These are phyloP conservation scores for Lordiphosa mommai DNA, from an alignment of 1,140 invertebrate genomes.

Conservation along the genomic window DNA sequence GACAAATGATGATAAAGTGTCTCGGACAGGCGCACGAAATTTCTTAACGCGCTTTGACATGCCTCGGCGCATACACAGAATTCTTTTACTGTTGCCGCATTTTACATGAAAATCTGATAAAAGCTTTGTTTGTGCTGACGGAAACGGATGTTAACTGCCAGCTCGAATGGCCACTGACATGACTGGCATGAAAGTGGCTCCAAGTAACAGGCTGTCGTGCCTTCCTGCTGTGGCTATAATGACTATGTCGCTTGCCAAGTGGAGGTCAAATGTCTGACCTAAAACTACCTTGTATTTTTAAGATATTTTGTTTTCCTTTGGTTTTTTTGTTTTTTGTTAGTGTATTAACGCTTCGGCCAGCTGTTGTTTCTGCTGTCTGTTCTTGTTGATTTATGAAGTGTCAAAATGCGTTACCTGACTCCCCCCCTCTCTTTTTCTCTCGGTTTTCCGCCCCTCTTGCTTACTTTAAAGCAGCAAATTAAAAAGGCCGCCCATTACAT, in stretches of 20 bases:
- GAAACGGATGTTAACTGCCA: conserved; percentile 73
- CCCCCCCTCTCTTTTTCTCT: neutral
- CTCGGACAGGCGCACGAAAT: conserved; percentile 38
- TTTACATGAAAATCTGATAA: conserved; percentile 68
- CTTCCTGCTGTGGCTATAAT: neutral
- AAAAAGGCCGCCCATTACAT: conserved; percentile 54
- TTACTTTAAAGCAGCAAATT: conserved; percentile 57
- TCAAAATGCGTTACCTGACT: conserved; percentile 37
- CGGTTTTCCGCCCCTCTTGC: neutral
- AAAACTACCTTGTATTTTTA: neutral
- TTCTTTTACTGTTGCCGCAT: conserved; percentile 18
- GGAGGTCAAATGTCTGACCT: neutral
- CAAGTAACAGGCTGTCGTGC: neutral
- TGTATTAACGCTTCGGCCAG: conserved; percentile 19
- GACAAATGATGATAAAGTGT: conserved; percentile 77
- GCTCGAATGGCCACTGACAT: conserved; percentile 61
- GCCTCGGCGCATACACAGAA: neutral
- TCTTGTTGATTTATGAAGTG: conserved; percentile 49
- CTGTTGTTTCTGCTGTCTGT: neutral
- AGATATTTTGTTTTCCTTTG: neutral
- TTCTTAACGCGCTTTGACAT: conserved; percentile 38
- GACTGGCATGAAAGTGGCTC: conserved; percentile 33
- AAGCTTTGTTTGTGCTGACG: conserved; percentile 66
- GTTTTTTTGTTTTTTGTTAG: neutral
- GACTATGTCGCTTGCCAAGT: neutral